Percentiles rank a stretch among this genome's conserved stretches.
These are phyloP conservation scores for Myotis davidii DNA, from an alignment of 2,113 vertebrate species.

Conservation along the genomic window DNA sequence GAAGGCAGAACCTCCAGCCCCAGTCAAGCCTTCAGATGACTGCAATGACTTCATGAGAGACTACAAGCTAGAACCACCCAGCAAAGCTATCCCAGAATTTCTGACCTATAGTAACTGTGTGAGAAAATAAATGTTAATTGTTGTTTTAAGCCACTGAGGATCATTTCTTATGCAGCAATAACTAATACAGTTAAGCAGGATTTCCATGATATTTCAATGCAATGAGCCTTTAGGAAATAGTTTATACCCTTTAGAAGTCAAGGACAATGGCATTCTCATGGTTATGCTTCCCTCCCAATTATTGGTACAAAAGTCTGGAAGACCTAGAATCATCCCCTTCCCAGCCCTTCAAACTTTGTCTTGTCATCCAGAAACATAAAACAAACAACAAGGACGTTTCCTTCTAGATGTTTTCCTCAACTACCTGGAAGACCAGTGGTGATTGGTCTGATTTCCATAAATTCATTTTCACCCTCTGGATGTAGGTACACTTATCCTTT, in stretches of 20 bases:
- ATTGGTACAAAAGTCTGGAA: neutral
- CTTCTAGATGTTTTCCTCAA: neutral
- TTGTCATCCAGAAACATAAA: conserved; percentile 23
- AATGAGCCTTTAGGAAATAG: neutral
- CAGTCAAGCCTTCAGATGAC: neutral
- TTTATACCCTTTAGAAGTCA: neutral
- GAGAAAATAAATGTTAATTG: neutral
- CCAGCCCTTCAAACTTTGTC: neutral
- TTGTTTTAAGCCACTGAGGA: neutral
- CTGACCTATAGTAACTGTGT: neutral
- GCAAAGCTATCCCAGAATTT: neutral
- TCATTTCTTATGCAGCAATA: neutral
- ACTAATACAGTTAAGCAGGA: neutral
- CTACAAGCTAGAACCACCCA: neutral
- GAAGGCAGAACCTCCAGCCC: neutral
- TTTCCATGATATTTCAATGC: neutral
- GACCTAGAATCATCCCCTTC: neutral
- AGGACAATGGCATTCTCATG: neutral
- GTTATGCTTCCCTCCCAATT: neutral
- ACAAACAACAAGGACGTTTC: neutral
- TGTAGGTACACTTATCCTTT: neutral
- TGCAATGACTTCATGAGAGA: neutral
- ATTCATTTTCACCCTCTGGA: neutral
- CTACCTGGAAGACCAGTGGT: neutral
- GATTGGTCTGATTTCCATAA: neutral